A percentile compares a stretch with the other conserved stretches of the same genome.
These are phyloP conservation scores for Amaurobius ferox DNA, from an alignment of 2,888 invertebrate genomes.

Conservation along the genomic window DNA sequence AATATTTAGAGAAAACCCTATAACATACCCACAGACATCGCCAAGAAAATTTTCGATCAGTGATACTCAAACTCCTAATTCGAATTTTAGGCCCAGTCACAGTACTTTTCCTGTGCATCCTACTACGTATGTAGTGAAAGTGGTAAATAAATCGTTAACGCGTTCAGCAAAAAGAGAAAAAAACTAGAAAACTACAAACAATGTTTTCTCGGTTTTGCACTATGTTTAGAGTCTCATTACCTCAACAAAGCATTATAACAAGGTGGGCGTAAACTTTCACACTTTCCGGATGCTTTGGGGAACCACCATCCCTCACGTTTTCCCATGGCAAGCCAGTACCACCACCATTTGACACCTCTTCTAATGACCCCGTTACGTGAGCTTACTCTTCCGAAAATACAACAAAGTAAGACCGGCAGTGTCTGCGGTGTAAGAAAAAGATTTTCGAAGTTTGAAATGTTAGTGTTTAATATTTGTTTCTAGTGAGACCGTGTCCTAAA, in stretches of 20 bases:
- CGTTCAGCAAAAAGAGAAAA: too few species aligned
- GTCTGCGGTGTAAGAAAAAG: neutral
- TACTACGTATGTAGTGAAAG: too few species aligned
- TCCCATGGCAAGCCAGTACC: neutral
- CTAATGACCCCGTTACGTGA: slow-evolving; percentile 16
- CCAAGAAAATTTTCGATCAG: too few species aligned
- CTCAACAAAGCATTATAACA: slow-evolving; percentile 17
- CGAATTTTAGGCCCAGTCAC: too few species aligned
- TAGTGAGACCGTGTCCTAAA: neutral
- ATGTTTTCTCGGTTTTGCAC: too few species aligned
- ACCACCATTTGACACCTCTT: neutral
- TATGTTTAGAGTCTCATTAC: neutral
- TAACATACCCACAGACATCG: too few species aligned
- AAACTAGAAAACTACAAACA: too few species aligned
- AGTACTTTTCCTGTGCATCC: too few species aligned
- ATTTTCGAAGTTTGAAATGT: neutral
- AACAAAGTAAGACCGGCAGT: neutral
- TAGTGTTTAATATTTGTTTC: neutral
- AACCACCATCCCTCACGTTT: slow-evolving; percentile 14
- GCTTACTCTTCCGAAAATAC: neutral
- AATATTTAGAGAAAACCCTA: too few species aligned
- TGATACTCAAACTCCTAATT: too few species aligned
- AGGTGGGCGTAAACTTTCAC: slow-evolving; percentile 53
- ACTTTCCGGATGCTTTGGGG: slow-evolving; percentile 43
- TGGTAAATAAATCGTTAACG: too few species aligned